Evolutionary conservation across 2,888 invertebrate genomes (phyloP), one percentile per base, ranked within the genome.

Genomic region (Sturmia bella): DNA sequence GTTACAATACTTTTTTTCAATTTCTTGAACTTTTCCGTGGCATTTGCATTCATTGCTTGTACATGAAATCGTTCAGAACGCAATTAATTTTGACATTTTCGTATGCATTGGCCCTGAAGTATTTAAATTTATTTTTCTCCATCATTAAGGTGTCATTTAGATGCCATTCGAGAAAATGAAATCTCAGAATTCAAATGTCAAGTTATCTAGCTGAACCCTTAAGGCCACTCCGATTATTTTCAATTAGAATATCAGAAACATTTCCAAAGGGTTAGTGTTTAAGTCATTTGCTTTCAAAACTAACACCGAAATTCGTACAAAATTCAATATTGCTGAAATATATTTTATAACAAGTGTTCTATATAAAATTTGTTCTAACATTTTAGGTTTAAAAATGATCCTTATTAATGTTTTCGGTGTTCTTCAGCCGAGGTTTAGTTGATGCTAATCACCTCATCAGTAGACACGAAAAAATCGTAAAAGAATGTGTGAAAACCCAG

Each of bases 11-110:
- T 11, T 15, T 32, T 3, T 6, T 17, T 19, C 6, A 19, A 24
- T 24, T 27, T 9, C 17, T 45, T 27, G 27, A n/a, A 27, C 61
- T 27, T 15, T 6, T 61, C 15, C 3, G 4, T 9, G 27, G 3
- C n/a, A n/a, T 43, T 32, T 17, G 63, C 13, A 61, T n/a, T 54
- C 17, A 56, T 19, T n/a, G 56, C 37, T 57, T 57, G 3, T 19
- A 17, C 39, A 48, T 50, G 32, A 3, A 57, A 48, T 50, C n/a
- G 13, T n/a, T n/a, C 17, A 19, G 13, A 17, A 12, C 57, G 50
- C 43, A 68, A 68, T 76, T 76, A 68, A 52, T 68, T 76, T 76
- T 76, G 68, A 59, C 52, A 76, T 76, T 76, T 59, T 45, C 56
- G 39, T 3, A 57, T 48, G 39, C 37, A 57, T 39, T 19, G 9